Percentiles rank a stretch among this genome's conserved stretches.
phyloP scores from a whole-genome alignment of 2,797 vertebrate genomes.

The Graptemys geographica region DNA sequence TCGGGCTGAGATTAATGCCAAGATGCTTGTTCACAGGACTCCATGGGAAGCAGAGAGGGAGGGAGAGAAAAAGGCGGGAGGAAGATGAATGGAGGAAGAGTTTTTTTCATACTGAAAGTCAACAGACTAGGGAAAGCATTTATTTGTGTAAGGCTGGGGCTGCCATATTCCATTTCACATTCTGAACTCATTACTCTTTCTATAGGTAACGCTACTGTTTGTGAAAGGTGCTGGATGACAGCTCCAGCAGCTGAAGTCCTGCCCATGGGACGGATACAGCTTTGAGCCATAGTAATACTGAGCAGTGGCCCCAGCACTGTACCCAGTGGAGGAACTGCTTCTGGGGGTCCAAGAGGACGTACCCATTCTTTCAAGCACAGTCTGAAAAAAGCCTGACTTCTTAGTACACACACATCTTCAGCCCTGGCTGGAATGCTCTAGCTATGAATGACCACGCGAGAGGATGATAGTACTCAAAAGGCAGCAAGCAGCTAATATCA shows the following conservation, averaged over 20 bases:
- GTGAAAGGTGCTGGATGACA: constrained; percentile 1
- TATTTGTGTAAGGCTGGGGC: constrained; percentile 23
- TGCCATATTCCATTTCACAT: not conserved
- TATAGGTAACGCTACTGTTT: not conserved
- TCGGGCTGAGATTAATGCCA: constrained; percentile 48
- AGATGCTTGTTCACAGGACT: not conserved
- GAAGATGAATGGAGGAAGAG: constrained; percentile 32
- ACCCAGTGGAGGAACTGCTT: rapidly evolving
- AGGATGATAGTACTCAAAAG: not conserved
- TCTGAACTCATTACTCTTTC: not conserved
- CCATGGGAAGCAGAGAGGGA: constrained; percentile 11
- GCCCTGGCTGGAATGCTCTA: too few species aligned
- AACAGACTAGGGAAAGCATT: not conserved
- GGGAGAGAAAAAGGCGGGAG: not conserved
- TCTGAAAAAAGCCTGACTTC: not conserved
- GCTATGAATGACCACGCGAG: too few species aligned
- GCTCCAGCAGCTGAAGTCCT: constrained; percentile 1
- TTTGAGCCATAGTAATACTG: not conserved
- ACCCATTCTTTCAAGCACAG: rapidly evolving
- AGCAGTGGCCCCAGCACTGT: not conserved
- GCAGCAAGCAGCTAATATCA: constrained; percentile 12
- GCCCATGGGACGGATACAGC: constrained; percentile 36
- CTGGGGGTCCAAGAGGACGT: rapidly evolving
- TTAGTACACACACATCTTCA: not conserved
- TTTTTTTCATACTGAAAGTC: constrained; percentile 10